Conservation (phyloP, 2,888 invertebrate genomes). For the Clivina fossor region DNA sequence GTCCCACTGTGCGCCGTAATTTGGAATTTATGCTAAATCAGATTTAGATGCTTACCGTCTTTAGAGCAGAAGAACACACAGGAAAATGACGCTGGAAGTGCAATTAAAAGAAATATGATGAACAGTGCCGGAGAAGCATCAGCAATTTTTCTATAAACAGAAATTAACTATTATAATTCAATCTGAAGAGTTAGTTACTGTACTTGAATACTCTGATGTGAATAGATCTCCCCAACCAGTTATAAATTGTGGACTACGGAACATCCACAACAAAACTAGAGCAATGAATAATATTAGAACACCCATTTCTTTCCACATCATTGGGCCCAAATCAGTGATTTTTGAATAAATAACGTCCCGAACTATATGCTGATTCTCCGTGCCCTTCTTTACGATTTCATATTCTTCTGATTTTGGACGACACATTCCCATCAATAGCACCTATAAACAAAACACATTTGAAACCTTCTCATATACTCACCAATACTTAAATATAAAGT, state of each 20-base stretch:
- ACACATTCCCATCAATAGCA: constrained; percentile 18
- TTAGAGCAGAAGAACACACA: constrained; percentile 16
- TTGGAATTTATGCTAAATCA: too few species aligned
- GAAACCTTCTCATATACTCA: too few species aligned
- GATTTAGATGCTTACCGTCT: too few species aligned
- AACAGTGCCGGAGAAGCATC: constrained; percentile 54
- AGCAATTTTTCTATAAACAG: constrained; percentile 39
- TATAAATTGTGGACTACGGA: constrained; percentile 59
- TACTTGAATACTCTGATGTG: constrained; percentile 15
- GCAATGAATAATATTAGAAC: constrained; percentile 52
- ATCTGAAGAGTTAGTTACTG: too few species aligned
- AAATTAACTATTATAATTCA: too few species aligned
- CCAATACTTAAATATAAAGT: too few species aligned
- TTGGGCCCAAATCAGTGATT: constrained; percentile 53
- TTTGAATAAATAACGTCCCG: constrained; percentile 51
- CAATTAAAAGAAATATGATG: constrained; percentile 57
- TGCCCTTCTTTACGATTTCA: constrained; percentile 2
- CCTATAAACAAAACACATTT: background rate
- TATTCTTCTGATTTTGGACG: background rate
- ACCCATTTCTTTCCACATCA: constrained; percentile 52
- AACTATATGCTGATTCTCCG: constrained; percentile 37
- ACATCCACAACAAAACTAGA: constrained; percentile 60
- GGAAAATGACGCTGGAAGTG: constrained; percentile 52
- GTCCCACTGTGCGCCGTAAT: too few species aligned
- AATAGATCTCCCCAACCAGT: constrained; percentile 57